Evolutionary conservation across 2,797 vertebrate genomes (phyloP), one percentile per base, ranked within the genome.

Genomic region (Acipenser transmontanus): DNA sequence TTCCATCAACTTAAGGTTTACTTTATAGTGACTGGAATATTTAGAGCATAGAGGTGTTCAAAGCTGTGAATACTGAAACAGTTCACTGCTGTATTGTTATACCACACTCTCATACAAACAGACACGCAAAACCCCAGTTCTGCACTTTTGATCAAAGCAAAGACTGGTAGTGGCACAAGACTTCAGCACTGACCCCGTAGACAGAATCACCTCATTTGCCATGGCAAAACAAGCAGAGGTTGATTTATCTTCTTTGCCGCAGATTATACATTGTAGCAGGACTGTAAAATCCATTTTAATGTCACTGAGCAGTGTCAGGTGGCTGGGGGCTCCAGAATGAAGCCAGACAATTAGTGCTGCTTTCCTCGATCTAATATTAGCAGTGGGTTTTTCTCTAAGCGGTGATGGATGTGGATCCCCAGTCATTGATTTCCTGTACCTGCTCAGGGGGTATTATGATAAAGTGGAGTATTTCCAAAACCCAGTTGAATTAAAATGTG

Each of bases 211-310:
- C 59, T 69, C 54, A 11, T 47, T 56, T 74, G 63, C 69, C 69
- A 67, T 60, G n/a, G 63, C 10, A 12, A 0, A 5, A 14, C 14
- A 49, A 70, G 68, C 66, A 51, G 71, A 47, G 7, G 9, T 68
- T 69, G 65, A 78, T 82, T 77, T 82, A 69, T 77, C 81, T 84
- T 75, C 76, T 69, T 11, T 70, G 51, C 57, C 59, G 61, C 54
- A 70, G 76, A 54, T 79, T 77, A 81, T 78, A 66, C 73, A 72
- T 76, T 74, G 75, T 72, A 69, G 69, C 76, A 65, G 71, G 66
- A 17, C 62, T 7, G 66, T 72, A 77, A 85, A 82, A 87, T 82
- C 77, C 72, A 72, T 80, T 80, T 80, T 82, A 82, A 82, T 78
- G 67, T 78, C 76, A 77, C 65, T 51, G 62, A 77, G 59, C 65